Evolutionary conservation across 2,797 vertebrate genomes (phyloP).

Genomic region (Miichthys miiuy): DNA sequence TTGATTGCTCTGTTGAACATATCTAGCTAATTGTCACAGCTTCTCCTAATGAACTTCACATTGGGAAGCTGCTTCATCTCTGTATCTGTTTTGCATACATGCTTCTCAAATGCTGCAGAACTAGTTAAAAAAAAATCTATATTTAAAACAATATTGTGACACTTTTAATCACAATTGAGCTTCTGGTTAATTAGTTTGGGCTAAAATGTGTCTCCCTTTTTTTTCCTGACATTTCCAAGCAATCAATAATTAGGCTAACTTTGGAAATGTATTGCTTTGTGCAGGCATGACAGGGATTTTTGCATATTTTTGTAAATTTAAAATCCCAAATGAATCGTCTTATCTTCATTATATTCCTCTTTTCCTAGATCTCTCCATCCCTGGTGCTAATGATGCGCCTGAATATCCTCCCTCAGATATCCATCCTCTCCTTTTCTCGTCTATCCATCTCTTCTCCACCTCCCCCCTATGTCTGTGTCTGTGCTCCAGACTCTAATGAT

Average conservation of each 20-base stretch:
- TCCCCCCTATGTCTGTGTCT: slow-evolving; percentile 38
- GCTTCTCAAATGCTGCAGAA: background rate
- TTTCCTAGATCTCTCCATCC: slow-evolving; percentile 58
- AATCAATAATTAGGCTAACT: slow-evolving; percentile 55
- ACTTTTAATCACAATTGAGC: slow-evolving; percentile 38
- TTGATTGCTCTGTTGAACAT: slow-evolving; percentile 41
- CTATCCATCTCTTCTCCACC: slow-evolving; percentile 53
- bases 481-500: slow-evolving; percentile 71
- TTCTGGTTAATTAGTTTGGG: slow-evolving; percentile 50
- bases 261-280: slow-evolving; percentile 25
- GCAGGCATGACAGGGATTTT: slow-evolving; percentile 41
- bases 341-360: slow-evolving; percentile 59
- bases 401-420: slow-evolving; percentile 58
- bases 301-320: slow-evolving; percentile 57
- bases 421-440: slow-evolving; percentile 32
- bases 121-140: slow-evolving; percentile 4
- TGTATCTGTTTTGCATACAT: background rate
- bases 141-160: slow-evolving; percentile 24
- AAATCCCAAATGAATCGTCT: slow-evolving; percentile 53
- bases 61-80: slow-evolving; percentile 22
- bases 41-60: slow-evolving; percentile 40
- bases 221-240: slow-evolving; percentile 34
- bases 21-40: slow-evolving; percentile 44
- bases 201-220: background rate
- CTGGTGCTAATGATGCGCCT: slow-evolving; percentile 63